phyloP scores from a whole-genome alignment of 2,113 vertebrate genomes.

The Bagarius yarrelli region DNA sequence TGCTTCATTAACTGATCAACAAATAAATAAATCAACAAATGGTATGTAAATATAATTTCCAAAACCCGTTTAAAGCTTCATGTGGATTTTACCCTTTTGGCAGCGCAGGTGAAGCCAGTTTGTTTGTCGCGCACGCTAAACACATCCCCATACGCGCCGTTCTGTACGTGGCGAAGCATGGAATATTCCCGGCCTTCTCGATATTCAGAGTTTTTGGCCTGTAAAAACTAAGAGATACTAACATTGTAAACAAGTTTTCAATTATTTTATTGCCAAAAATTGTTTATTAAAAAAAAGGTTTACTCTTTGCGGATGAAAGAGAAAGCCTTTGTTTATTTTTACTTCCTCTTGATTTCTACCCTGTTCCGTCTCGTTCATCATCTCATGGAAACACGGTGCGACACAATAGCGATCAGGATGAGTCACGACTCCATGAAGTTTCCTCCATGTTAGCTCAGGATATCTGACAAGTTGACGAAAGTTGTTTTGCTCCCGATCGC shows the following conservation, averaged over 20 bases:
- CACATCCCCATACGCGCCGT: conserved; percentile 91
- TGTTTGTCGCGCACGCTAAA: conserved; percentile 82
- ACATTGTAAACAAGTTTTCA: neutral
- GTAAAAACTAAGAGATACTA: conserved; percentile 64
- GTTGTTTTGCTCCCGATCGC: conserved; percentile 1
- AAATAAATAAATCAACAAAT: no score
- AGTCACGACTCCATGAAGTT: conserved; percentile 78
- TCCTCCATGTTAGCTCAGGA: conserved; percentile 70
- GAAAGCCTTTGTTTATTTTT: conserved; percentile 78
- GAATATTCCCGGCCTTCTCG: conserved; percentile 84
- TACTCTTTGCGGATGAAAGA: conserved; percentile 70
- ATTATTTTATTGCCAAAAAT: neutral
- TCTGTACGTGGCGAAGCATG: conserved; percentile 78
- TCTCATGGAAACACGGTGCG: conserved; percentile 72
- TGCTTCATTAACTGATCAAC: no score
- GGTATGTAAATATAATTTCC: no score
- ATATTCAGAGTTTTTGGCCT: conserved; percentile 78
- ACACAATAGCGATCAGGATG: conserved; percentile 69
- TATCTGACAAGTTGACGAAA: conserved; percentile 42
- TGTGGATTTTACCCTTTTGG: conserved; percentile 80
- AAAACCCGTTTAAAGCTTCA: neutral
- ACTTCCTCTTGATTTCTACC: conserved; percentile 55
- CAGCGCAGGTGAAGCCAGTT: conserved; percentile 86
- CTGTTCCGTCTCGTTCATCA: conserved; percentile 62
- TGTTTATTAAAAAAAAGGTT: neutral